Evolutionary conservation across 2,888 invertebrate genomes (phyloP).

Genomic region (Calameuta pallipes): DNA sequence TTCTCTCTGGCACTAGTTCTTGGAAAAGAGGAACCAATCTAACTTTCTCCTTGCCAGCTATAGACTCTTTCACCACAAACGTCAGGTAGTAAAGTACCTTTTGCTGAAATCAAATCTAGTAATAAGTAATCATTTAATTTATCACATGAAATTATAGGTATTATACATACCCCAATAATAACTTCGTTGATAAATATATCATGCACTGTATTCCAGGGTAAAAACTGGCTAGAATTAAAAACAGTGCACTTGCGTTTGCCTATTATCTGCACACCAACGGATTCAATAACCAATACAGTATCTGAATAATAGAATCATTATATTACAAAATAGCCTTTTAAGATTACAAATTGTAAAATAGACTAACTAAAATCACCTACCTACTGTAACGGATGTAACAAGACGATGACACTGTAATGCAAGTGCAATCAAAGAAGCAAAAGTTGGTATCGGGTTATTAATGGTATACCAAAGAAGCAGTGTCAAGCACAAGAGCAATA

Average conservation of each 20-base stretch:
- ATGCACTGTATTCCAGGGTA: constrained; percentile 59
- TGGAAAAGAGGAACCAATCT: constrained; percentile 60
- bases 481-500: constrained; percentile 32
- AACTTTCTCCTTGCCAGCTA: constrained; percentile 43
- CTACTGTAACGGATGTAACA: constrained; percentile 42
- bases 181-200: constrained; percentile 63
- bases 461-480: constrained; percentile 33
- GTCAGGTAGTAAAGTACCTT: constrained; percentile 60
- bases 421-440: constrained; percentile 28
- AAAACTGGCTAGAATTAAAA: constrained; percentile 47
- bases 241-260: constrained; percentile 42
- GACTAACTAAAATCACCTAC: constrained; percentile 25
- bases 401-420: constrained; percentile 37
- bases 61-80: constrained; percentile 51
- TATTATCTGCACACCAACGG: constrained; percentile 58
- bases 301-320: constrained; percentile 36
- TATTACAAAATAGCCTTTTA: neutral
- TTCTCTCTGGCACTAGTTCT: constrained; percentile 59
- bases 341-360: neutral
- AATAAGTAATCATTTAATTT: neutral
- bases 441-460: constrained; percentile 22
- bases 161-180: constrained; percentile 54
- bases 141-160: neutral
- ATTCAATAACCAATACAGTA: constrained; percentile 53
- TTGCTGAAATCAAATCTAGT: constrained; percentile 48